phyloP scores from a whole-genome alignment of 2,113 vertebrate species.

The Coturnix japonica region DNA sequence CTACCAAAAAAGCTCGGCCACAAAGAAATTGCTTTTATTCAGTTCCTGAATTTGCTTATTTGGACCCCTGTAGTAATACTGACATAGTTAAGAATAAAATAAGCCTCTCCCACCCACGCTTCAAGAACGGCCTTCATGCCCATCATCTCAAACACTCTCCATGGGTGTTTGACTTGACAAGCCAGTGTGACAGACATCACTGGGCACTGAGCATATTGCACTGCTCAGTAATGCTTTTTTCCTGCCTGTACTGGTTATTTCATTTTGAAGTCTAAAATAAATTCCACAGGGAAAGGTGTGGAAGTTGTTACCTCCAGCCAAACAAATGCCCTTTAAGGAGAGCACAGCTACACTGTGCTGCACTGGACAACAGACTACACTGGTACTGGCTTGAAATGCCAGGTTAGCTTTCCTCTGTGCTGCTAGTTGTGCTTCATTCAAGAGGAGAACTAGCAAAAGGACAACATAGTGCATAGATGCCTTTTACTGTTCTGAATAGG shows the following conservation, averaged over 20 bases:
- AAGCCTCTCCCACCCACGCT: background rate
- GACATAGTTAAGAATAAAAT: background rate
- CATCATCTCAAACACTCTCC: background rate
- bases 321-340: background rate
- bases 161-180: accelerated
- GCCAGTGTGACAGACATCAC: too few species aligned
- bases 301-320: too few species aligned
- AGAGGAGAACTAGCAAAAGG: background rate
- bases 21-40: background rate
- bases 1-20: background rate
- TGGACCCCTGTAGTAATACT: background rate
- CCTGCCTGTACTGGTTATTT: background rate
- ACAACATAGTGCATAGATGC: accelerated
- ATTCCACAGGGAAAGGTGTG: background rate
- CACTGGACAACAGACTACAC: background rate
- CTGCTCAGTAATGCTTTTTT: background rate
- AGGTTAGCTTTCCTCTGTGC: background rate
- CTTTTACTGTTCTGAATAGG: background rate
- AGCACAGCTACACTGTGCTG: background rate
- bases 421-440: background rate
- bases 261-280: background rate
- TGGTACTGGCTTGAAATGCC: background rate
- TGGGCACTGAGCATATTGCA: too few species aligned
- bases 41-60: background rate
- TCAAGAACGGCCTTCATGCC: accelerated